These are phyloP conservation scores for Sebastes wilsoni DNA, from an alignment of 2,797 vertebrate species.

Conservation along the genomic window DNA sequence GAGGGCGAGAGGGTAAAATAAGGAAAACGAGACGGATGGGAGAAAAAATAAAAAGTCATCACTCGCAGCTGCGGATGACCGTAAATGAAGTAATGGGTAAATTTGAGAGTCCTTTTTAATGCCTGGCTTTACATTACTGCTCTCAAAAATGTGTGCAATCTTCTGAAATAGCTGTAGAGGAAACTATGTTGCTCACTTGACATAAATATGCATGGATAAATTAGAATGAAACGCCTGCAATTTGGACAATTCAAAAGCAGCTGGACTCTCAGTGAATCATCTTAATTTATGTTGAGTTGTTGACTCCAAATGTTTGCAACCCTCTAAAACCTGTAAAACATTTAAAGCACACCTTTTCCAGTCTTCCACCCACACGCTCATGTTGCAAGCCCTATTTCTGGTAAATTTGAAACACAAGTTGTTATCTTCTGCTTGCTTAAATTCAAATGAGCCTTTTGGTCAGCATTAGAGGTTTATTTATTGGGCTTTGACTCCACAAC, in stretches of 20 bases:
- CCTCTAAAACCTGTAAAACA: neutral
- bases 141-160: neutral
- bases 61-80: neutral
- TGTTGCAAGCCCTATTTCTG: neutral
- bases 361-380: neutral
- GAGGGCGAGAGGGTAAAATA: slow-evolving; percentile 9
- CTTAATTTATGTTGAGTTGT: neutral
- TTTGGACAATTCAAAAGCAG: neutral
- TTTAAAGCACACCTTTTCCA: neutral
- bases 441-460: neutral
- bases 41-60: slow-evolving; percentile 11
- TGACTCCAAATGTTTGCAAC: neutral
- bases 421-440: neutral
- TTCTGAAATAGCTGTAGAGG: neutral
- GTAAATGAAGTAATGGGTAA: slow-evolving; percentile 5
- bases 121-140: neutral
- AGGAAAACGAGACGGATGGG: slow-evolving; percentile 10
- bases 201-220: neutral
- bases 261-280: neutral
- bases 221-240: neutral
- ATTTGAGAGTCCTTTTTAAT: slow-evolving; percentile 15
- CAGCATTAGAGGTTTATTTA: neutral
- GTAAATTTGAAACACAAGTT: neutral
- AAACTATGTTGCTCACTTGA: neutral
- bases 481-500: neutral